Evolutionary conservation across 2,113 vertebrate genomes (phyloP), one percentile per base, ranked within the genome.

Genomic region (Ariopsis seemanni): DNA sequence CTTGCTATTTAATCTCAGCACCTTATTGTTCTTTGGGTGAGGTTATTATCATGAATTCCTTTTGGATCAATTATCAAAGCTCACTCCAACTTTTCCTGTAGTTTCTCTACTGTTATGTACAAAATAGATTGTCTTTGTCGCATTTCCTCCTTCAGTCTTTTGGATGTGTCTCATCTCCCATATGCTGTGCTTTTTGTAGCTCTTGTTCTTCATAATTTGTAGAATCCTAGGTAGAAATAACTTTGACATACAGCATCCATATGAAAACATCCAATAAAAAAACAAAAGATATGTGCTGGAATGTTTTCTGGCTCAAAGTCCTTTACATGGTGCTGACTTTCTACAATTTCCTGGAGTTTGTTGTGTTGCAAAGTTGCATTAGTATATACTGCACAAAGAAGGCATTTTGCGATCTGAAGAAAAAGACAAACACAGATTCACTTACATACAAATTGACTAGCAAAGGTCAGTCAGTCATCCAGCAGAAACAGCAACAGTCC

Each of bases 381-480:
- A 77, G 85, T 57, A 84, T 58, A 88, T 14, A 83, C 86, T 74
- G 88, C 88, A 53, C 81, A 52, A 91, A 89, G 52, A 89, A 83
- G 85, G 89, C 74, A 85, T 83, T 89, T 79, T 85, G 89, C 83
- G 55, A 85, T 88, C 65, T 77, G 74, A 90, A 87, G 79, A 53
- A 77, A 69, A 82, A 90, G 18, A 81, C 87, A 71, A 60, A 60
- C 4, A 79, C 53, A 78, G 52, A 10, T 57, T 57, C 15, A 80
- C 53, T 71, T 25, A 53, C n/a, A 74, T 62, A 83, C 71, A 74
- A 77, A 88, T 89, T 83, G 65, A 67, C 78, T 90, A 53, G 85
- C 42, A 86, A 86, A 50, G 25, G 80, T 82, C 20, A 78, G 83
- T 82, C 63, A 88, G 53, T 82, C 60, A 67, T 88, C 80, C 79